Evolutionary conservation across 1,140 invertebrate genomes (phyloP).

Genomic region (Heliconius himera): DNA sequence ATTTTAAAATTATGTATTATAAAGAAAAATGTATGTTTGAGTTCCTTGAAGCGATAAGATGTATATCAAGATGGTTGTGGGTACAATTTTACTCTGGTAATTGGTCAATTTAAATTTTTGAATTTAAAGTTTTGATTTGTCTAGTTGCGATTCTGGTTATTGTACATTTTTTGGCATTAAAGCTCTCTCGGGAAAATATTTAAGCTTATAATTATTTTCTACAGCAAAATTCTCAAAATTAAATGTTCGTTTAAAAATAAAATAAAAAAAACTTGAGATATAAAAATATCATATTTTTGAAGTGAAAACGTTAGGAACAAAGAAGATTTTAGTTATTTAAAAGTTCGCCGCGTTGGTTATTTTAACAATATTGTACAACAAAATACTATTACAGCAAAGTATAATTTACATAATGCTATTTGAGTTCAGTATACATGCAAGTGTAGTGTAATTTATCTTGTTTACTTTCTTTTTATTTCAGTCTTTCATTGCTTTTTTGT

Average conservation of each 20-base stretch:
- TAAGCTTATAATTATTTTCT: neutral
- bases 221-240: neutral
- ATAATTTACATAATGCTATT: neutral
- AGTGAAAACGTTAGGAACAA: neutral
- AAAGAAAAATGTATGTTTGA: no score
- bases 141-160: neutral
- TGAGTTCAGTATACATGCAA: neutral
- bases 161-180: neutral
- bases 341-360: neutral
- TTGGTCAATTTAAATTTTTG: no score
- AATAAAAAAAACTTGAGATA: neutral
- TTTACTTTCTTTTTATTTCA: neutral
- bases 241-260: neutral
- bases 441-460: neutral
- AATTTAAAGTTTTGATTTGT: no score
- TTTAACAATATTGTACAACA: slow-evolving; percentile 1
- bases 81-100: no score
- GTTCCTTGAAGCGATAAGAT: no score
- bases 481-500: neutral
- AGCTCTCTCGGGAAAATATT: neutral
- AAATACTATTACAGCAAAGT: neutral
- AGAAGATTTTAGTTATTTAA: no score
- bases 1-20: no score
- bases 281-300: neutral
- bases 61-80: neutral